Percentiles rank a stretch among this genome's conserved stretches.
Evolutionary conservation across 2,797 vertebrate genomes (phyloP).

Genomic region (Coreius guichenoti): DNA sequence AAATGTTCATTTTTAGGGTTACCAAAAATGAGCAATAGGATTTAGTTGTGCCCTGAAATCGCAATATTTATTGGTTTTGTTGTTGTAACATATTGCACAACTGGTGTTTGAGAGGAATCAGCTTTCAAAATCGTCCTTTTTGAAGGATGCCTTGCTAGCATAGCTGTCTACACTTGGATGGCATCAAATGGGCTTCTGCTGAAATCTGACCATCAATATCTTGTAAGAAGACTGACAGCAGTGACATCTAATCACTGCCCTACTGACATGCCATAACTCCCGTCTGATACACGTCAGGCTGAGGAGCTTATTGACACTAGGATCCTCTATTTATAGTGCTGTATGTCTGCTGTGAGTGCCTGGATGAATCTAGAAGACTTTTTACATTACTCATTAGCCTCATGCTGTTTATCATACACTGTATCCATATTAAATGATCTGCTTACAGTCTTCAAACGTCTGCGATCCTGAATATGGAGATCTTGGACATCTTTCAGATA

Average conservation of each 20-base stretch:
- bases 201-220: conserved; percentile 87
- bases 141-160: conserved; percentile 73
- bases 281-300: conserved; percentile 43
- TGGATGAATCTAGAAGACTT: conserved; percentile 15
- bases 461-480: not conserved
- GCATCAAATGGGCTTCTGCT: conserved; percentile 76
- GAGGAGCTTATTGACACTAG: conserved; percentile 47
- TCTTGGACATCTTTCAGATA: not conserved
- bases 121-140: conserved; percentile 48
- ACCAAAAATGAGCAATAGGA: not conserved
- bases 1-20: not conserved
- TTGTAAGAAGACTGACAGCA: conserved; percentile 86
- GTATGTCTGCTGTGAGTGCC: conserved; percentile 26
- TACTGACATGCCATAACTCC: conserved; percentile 57
- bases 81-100: not conserved
- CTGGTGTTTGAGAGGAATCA: not conserved
- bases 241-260: conserved; percentile 81
- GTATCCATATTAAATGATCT: conserved; percentile 34
- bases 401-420: conserved; percentile 35
- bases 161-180: conserved; percentile 80
- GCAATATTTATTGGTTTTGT: not conserved
- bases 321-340: conserved; percentile 32
- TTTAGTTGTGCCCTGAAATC: not conserved
- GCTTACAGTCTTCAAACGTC: conserved; percentile 5
- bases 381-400: conserved; percentile 43